Evolutionary conservation across 2,888 invertebrate species (phyloP).

Genomic region (Phalangium opilio): DNA sequence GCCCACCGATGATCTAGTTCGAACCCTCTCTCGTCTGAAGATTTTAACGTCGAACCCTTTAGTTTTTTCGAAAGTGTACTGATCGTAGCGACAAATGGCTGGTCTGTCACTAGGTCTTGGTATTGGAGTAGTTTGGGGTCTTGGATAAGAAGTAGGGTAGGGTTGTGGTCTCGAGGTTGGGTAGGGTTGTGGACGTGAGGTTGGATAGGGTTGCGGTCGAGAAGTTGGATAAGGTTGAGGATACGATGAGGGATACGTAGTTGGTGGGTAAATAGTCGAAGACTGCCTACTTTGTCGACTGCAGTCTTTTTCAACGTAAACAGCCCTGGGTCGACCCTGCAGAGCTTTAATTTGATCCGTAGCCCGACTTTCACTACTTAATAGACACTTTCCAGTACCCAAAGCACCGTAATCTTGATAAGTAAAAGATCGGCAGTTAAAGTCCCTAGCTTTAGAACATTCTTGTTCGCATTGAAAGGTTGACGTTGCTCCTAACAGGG

Average conservation of each 20-base stretch:
- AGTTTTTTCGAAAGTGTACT: constrained; percentile 22
- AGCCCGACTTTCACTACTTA: constrained; percentile 58
- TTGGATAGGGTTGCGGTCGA: constrained; percentile 1
- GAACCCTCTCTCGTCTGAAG: constrained; percentile 18
- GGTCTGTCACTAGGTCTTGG: constrained; percentile 3
- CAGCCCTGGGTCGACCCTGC: constrained; percentile 43
- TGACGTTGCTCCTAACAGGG: constrained; percentile 23
- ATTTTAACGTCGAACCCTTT: constrained; percentile 16
- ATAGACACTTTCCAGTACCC: constrained; percentile 38
- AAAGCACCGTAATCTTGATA: constrained; percentile 21
- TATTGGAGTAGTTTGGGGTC: constrained; percentile 2
- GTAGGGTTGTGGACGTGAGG: constrained; percentile 7
- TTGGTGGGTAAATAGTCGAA: constrained; percentile 5
- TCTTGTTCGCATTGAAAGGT: constrained; percentile 31
- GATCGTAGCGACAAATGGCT: constrained; percentile 14
- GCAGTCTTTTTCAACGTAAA: constrained; percentile 53
- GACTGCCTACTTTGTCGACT: constrained; percentile 6
- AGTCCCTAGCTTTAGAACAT: constrained; percentile 33
- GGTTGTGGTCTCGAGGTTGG: not conserved
- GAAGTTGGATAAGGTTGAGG: not conserved
- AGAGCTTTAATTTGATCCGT: constrained; percentile 20
- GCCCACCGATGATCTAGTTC: constrained; percentile 18
- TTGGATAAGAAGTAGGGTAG: constrained; percentile 5
- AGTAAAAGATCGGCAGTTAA: constrained; percentile 30
- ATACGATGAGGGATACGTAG: not conserved